Base-by-base conservation (phyloP, 2,888 invertebrate species). In the Drosophila robusta region DNA sequence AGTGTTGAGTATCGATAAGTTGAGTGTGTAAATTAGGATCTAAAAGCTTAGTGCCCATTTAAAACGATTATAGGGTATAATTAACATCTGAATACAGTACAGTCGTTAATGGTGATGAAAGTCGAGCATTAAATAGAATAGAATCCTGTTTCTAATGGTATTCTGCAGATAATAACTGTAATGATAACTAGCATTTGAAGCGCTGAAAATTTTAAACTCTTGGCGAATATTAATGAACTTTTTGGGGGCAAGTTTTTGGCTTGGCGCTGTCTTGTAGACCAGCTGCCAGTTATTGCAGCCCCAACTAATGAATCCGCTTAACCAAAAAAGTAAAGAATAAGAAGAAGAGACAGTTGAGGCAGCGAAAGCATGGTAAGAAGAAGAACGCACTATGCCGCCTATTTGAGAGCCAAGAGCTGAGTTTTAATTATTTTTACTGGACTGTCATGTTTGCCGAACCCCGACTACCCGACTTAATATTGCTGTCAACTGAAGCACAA, bases 271-370 rank as follows among this genome's bases (percentile, higher is more conserved):
- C 47, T 47, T 29, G 12, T 47, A 12, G 62, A 66, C 36, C 80
- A 70, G 73, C 80, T 83, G 83, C 66, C 85, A 82, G 75, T 74
- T 82, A 63, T 72, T 73, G 71, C 65, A 41, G 49, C 36, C 42
- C 42, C 49, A 76, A 68, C 87, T 88, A 88, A 83, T 83, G 89
- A 83, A 88, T 83, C 80, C 86, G 69, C 86, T 88, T 79, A 74
- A 61, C 32, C 49, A 55, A 54, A 57, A 52, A 29, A 32, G 41
- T 12, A 9, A n/a, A 26, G 22, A 34, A 47, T 16, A 67, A 72
- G 57, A 36, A n/a, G 8, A 1, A 9, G 14, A 38, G 5, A 11
- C 4, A 3, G 47, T 49, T 58, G 45, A 36, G 12, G 29, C 29
- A 26, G 26, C 2, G 29, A 29, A 29, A 8, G 26, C 26, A 7